Evolutionary conservation across 1,140 invertebrate species (phyloP), one percentile per base, ranked within the genome.

Genomic region (Bacillus rossius): DNA sequence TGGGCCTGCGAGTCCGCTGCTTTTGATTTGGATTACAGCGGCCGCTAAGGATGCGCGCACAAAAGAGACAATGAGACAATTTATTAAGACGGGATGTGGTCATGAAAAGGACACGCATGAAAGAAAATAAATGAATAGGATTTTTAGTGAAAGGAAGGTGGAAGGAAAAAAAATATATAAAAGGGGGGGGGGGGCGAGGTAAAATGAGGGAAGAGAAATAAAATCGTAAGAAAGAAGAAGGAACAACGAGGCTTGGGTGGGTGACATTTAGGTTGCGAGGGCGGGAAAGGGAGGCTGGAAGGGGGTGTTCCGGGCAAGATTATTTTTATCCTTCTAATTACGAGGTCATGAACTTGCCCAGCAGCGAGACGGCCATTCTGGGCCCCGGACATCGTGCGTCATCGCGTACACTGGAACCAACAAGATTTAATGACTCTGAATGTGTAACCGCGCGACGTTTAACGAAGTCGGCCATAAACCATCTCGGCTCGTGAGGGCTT

Each of bases 21-120:
- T 50, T 29, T 50, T 50, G 23, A 50, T 29, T 50, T 50, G 48
- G 48, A 1, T 34, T 50, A 50, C 23, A 26, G 16, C 26, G 3
- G 45, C 26, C 8, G 37, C 25, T 29, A 50, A 16, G 16, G 8
- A 19, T 25, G 37, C 48, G 14, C 48, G 37, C 23, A 50, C 23
- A 50, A 50, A 50, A 50, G 48, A 50, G 48, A 50, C 48, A 50
- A 50, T 50, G 34, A 29, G 48, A 50, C 48, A 50, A 29, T 50
- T 50, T 50, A 29, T 50, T 50, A 29, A 50, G 48, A 50, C 23
- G 48, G 48, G 48, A 50, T 50, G 48, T 50, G 48, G 48, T 50
- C 25, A 19, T 50, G 48, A 26, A 50, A 26, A 29, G 25, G 48
- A 50, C 23, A 50, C 48, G 48, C 48, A 50, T 50, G 48, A 50